A percentile compares a stretch with the other conserved stretches of the same genome.
Conservation (phyloP, 2,797 vertebrate species). For the Sebastes matsubarae region DNA sequence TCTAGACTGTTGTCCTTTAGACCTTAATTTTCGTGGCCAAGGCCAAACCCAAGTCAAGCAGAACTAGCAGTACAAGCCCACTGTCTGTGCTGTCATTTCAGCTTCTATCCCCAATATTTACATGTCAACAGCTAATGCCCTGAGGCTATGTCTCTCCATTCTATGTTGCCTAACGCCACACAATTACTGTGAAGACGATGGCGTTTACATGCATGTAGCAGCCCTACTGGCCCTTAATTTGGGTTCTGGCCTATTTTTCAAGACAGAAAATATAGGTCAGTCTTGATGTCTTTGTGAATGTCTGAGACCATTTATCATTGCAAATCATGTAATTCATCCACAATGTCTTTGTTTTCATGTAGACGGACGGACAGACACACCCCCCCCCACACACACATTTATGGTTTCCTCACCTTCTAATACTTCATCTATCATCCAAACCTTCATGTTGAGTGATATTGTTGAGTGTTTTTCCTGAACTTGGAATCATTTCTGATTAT, state of each 20-base stretch:
- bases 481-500: background rate
- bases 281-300: constrained; percentile 69
- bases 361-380: background rate
- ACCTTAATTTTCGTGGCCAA: constrained; percentile 62
- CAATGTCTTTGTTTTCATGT: constrained; percentile 69
- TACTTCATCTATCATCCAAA: background rate
- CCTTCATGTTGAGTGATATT: background rate
- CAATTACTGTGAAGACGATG: constrained; percentile 73
- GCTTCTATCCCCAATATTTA: constrained; percentile 68
- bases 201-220: constrained; percentile 61
- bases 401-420: background rate
- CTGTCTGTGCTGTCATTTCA: constrained; percentile 77
- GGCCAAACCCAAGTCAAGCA: constrained; percentile 61
- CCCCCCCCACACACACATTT: background rate
- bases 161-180: constrained; percentile 58
- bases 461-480: background rate
- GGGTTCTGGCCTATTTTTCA: constrained; percentile 80
- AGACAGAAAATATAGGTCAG: constrained; percentile 80
- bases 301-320: constrained; percentile 76
- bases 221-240: constrained; percentile 76
- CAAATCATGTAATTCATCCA: constrained; percentile 69
- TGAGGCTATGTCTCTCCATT: constrained; percentile 65
- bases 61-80: constrained; percentile 36
- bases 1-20: constrained; percentile 57
- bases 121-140: constrained; percentile 70